These are phyloP conservation scores for Microctenopoma lineatum DNA, from an alignment of 2,797 vertebrate species.

Conservation along the genomic window DNA sequence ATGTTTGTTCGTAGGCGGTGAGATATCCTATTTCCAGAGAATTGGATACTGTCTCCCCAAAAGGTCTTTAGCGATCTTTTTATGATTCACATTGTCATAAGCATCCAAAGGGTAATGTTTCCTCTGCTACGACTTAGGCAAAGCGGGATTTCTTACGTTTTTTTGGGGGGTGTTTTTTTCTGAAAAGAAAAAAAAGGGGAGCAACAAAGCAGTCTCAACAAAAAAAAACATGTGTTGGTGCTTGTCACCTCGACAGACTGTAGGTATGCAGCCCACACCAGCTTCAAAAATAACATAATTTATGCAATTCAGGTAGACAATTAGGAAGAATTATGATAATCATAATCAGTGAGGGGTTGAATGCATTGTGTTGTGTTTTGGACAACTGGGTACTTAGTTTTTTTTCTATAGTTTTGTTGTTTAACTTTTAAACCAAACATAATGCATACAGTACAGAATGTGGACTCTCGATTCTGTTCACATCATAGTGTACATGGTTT, in stretches of 20 bases:
- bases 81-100: conserved; percentile 62
- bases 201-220: conserved; percentile 17
- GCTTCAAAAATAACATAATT: conserved; percentile 72
- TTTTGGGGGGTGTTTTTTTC: conserved; percentile 33
- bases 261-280: conserved; percentile 70
- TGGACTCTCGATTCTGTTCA: neutral
- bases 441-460: neutral
- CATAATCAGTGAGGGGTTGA: conserved; percentile 62
- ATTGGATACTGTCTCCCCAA: conserved; percentile 51
- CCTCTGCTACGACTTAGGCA: conserved; percentile 35
- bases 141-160: conserved; percentile 32
- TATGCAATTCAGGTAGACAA: conserved; percentile 65
- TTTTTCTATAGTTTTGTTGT: neutral
- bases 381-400: conserved; percentile 16
- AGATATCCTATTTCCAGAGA: conserved; percentile 67
- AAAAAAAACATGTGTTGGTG: conserved; percentile 36
- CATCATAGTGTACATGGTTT: neutral
- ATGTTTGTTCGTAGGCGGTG: conserved; percentile 76
- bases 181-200: conserved; percentile 35
- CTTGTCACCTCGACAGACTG: conserved; percentile 65
- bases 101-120: conserved; percentile 53
- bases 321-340: conserved; percentile 76
- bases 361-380: conserved; percentile 37
- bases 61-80: conserved; percentile 65
- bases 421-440: conserved; percentile 34